Evolutionary conservation across 2,113 vertebrate species (phyloP).

Genomic region (Takifugu flavidus): DNA sequence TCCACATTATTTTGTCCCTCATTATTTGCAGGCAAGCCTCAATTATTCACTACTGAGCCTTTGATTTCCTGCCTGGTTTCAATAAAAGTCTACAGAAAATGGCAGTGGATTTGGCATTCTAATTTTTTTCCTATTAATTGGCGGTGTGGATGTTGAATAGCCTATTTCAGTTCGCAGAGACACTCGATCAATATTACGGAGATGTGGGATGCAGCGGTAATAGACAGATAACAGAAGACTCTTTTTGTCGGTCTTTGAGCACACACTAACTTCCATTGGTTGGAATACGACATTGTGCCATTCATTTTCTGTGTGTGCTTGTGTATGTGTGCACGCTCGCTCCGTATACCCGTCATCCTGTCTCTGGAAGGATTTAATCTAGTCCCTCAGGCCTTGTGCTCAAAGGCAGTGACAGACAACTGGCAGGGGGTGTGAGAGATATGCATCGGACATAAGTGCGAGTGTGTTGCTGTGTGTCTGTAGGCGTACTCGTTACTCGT

Average conservation of each 20-base stretch:
- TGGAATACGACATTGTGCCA: constrained; percentile 28
- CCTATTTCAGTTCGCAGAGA: constrained; percentile 3
- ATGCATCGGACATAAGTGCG: constrained; percentile 35
- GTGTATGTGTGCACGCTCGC: constrained; percentile 23
- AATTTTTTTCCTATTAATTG: constrained; percentile 24
- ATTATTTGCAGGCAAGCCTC: constrained; percentile 49
- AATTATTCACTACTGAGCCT: constrained; percentile 51
- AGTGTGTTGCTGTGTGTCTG: constrained; percentile 3
- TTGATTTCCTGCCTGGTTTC: constrained; percentile 50
- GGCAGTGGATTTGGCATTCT: constrained; percentile 12
- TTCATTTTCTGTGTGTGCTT: constrained; percentile 25
- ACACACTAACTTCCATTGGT: neutral
- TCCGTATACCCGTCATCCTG: constrained; percentile 65
- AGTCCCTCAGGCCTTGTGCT: constrained; percentile 66
- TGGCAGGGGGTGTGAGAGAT: constrained; percentile 61
- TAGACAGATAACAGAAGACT: neutral
- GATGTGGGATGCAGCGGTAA: constrained; percentile 12
- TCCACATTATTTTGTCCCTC: constrained; percentile 43
- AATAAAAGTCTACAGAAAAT: constrained; percentile 30
- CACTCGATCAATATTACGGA: constrained; percentile 1
- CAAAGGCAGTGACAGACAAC: constrained; percentile 74
- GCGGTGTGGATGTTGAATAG: constrained; percentile 1
- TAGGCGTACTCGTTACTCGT: no score
- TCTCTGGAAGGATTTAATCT: constrained; percentile 75
- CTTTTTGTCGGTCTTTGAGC: constrained; percentile 21